phyloP scores from a whole-genome alignment of 2,797 vertebrate genomes.

The Decapterus maruadsi region DNA sequence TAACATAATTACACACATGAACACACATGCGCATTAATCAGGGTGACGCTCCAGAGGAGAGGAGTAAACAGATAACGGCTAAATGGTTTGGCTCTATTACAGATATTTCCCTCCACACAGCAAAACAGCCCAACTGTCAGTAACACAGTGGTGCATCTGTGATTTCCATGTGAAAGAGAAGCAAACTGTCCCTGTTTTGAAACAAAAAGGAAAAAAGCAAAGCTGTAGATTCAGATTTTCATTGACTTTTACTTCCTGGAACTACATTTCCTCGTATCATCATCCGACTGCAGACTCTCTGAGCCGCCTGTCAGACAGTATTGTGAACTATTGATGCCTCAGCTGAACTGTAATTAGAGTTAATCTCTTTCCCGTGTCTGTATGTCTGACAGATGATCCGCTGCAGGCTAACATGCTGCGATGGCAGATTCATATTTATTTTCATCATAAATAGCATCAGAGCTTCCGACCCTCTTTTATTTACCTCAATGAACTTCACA shows the following conservation, averaged over 20 bases:
- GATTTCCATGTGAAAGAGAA: conserved; percentile 10
- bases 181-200: neutral
- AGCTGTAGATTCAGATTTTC: conserved; percentile 17
- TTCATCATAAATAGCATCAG: conserved; percentile 38
- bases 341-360: conserved; percentile 66
- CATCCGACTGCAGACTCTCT: conserved; percentile 36
- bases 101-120: conserved; percentile 21
- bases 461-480: conserved; percentile 10
- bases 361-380: conserved; percentile 59
- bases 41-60: conserved; percentile 4
- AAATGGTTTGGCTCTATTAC: conserved; percentile 18
- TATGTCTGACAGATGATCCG: conserved; percentile 56
- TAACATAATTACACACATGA: conserved; percentile 78
- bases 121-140: neutral
- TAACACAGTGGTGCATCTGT: neutral
- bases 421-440: conserved; percentile 61
- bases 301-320: conserved; percentile 26
- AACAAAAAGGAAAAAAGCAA: neutral
- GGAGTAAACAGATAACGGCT: conserved; percentile 2
- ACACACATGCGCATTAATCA: conserved; percentile 26
- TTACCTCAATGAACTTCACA: conserved; percentile 45
- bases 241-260: conserved; percentile 16
- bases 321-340: conserved; percentile 45
- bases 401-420: conserved; percentile 41
- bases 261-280: conserved; percentile 9